Percentiles rank a stretch among this genome's conserved stretches.
These are phyloP conservation scores for Caenorhabditis macrosperma DNA, from an alignment of 2,888 invertebrate genomes.

Conservation along the genomic window DNA sequence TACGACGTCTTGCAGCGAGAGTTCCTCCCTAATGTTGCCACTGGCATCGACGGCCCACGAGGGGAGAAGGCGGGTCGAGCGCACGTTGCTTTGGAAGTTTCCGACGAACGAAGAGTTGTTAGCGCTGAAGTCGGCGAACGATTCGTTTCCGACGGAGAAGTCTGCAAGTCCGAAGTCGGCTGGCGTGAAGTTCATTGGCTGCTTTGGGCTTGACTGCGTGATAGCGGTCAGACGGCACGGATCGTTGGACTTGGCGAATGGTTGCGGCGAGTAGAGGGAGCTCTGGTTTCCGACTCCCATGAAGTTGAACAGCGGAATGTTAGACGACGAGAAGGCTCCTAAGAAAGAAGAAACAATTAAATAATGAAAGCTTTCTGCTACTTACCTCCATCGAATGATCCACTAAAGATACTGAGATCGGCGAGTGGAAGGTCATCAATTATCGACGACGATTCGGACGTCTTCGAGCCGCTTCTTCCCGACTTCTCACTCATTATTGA, in stretches of 20 bases:
- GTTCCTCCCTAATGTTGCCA: conserved; percentile 21
- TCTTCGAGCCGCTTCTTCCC: conserved; percentile 28
- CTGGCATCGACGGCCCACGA: conserved; percentile 42
- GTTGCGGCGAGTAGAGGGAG: conserved; percentile 41
- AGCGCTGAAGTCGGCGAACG: conserved; percentile 34
- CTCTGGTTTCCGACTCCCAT: conserved; percentile 26
- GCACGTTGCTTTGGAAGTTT: conserved; percentile 15
- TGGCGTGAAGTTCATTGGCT: conserved; percentile 19
- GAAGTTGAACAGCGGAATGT: conserved; percentile 39
- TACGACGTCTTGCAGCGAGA: conserved; percentile 51
- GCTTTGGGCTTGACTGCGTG: conserved; percentile 18
- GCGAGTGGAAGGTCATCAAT: conserved; percentile 17
- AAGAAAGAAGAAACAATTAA: not conserved
- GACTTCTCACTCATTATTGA: conserved; percentile 43
- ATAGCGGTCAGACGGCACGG: conserved; percentile 46
- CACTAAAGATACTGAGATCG: conserved; percentile 37
- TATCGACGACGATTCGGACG: conserved; percentile 30
- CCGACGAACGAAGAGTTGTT: conserved; percentile 34
- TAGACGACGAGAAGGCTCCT: conserved; percentile 46
- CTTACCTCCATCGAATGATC: conserved; percentile 30
- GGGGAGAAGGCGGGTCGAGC: conserved; percentile 41
- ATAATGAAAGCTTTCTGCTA: too few species aligned
- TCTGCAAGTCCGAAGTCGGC: conserved; percentile 27
- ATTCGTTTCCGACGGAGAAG: conserved; percentile 27
- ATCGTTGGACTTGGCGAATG: conserved; percentile 29